phyloP scores from a whole-genome alignment of 2,888 invertebrate genomes.

The Amphiduros pacificus region DNA sequence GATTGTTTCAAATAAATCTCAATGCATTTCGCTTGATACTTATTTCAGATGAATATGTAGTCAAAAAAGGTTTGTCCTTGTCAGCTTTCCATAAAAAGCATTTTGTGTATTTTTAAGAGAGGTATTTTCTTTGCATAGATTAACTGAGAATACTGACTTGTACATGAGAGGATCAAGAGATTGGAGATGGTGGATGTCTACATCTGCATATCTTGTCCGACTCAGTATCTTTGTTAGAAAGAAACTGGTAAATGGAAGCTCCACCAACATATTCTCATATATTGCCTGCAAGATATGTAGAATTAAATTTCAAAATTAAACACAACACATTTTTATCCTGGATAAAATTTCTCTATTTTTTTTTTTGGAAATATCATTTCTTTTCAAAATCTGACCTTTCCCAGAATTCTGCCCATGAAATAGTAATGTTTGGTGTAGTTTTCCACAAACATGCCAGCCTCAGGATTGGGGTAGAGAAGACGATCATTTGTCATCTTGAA shows the following conservation, averaged over 20 bases:
- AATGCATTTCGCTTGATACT: too few species aligned
- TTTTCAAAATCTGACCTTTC: conserved; percentile 73
- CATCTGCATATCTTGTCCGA: conserved; percentile 63
- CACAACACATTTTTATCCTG: too few species aligned
- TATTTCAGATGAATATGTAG: too few species aligned
- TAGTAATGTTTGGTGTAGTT: conserved; percentile 89
- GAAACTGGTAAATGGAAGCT: conserved; percentile 93
- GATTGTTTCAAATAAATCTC: too few species aligned
- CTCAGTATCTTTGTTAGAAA: conserved; percentile 83
- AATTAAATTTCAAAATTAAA: too few species aligned
- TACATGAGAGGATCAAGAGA: conserved; percentile 92
- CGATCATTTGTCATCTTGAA: conserved; percentile 87
- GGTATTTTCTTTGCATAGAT: too few species aligned
- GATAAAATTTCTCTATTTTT: too few species aligned
- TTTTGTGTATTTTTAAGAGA: too few species aligned
- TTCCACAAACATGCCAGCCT: conserved; percentile 77
- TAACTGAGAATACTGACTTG: conserved; percentile 54
- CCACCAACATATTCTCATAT: conserved; percentile 92
- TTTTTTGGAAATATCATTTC: too few species aligned
- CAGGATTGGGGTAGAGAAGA: conserved; percentile 94
- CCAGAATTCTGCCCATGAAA: conserved; percentile 90
- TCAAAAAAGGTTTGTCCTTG: too few species aligned
- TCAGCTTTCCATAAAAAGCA: too few species aligned
- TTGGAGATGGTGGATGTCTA: conserved; percentile 89
- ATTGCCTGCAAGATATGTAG: conserved; percentile 71